These are phyloP conservation scores for Mizuhopecten yessoensis DNA, from an alignment of 1,140 invertebrate genomes.

Conservation along the genomic window DNA sequence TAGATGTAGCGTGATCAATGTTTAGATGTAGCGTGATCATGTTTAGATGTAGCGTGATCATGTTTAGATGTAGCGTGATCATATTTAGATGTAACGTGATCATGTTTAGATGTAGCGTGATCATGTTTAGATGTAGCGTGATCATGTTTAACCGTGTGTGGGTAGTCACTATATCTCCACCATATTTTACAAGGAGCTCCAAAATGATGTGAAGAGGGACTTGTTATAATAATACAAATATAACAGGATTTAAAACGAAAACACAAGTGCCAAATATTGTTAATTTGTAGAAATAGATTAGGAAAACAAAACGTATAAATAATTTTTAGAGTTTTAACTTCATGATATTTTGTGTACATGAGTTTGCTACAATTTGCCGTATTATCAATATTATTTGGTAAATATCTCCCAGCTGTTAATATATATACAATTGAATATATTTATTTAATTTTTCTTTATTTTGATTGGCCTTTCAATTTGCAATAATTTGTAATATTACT, in stretches of 20 bases:
- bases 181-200: background rate
- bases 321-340: too few relatives aligned
- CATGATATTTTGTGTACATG: background rate
- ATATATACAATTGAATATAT: background rate
- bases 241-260: background rate
- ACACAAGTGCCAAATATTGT: background rate
- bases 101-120: too few relatives aligned
- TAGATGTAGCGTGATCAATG: too few relatives aligned
- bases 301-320: too few relatives aligned
- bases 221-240: background rate
- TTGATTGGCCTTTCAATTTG: background rate
- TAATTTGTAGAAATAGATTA: too few relatives aligned
- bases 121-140: too few relatives aligned
- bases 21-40: too few relatives aligned
- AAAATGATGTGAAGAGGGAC: too few relatives aligned
- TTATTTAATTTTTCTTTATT: background rate
- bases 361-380: background rate
- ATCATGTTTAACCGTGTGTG: too few relatives aligned
- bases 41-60: too few relatives aligned
- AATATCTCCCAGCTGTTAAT: background rate
- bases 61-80: too few relatives aligned
- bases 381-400: background rate
- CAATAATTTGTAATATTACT: background rate
- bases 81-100: too few relatives aligned
- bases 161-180: background rate